Base-by-base conservation (phyloP, 2,113 vertebrate genomes). In the Mus pahari region DNA sequence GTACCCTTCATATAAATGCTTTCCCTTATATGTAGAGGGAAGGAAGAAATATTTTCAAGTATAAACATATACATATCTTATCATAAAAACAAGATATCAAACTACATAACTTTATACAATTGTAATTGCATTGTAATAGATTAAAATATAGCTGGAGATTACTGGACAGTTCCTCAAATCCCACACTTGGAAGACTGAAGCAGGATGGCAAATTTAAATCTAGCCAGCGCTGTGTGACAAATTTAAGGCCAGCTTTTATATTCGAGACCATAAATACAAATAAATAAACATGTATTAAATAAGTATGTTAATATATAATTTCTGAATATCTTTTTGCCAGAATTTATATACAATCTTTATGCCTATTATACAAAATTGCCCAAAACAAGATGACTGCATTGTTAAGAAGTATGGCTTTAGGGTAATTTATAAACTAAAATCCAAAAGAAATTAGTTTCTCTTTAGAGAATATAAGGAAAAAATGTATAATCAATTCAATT, bases 1-100 rank as follows among this genome's bases (percentile, higher is more conserved):
- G 91, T 91, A 90, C 92, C 96, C 24, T 97, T 8, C 33, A 90
- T 39, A 92, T 73, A 90, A 92, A 33, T 93, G 17, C 53, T 97
- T 96, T 96, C 92, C 88, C 64, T 36, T 97, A 83, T 97, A 97
- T 96, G 70, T 86, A 31, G 71, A 60, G 89, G 96, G 48, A 92
- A 94, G 81, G 92, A 95, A 93, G 10, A 64, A 73, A 64, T 96
- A 7, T 92, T 84, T 88, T 97, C 55, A 92, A 96, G 92, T 96
- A 64, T 13, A 98, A 97, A 96, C 33, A 94, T 73, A 28, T 94
- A 79, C 31, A 97, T 86, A 97, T 77, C 86, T 95, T 86, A 70
- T 58, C 82, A 0, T 86, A 68, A 68, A 68, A 68, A 36, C 33
- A 95, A 96, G 39, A 19, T 83, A 64, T 82, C 92, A 74, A 94